phyloP scores from a whole-genome alignment of 2,113 vertebrate species.

The Hippocampus barbouri region DNA sequence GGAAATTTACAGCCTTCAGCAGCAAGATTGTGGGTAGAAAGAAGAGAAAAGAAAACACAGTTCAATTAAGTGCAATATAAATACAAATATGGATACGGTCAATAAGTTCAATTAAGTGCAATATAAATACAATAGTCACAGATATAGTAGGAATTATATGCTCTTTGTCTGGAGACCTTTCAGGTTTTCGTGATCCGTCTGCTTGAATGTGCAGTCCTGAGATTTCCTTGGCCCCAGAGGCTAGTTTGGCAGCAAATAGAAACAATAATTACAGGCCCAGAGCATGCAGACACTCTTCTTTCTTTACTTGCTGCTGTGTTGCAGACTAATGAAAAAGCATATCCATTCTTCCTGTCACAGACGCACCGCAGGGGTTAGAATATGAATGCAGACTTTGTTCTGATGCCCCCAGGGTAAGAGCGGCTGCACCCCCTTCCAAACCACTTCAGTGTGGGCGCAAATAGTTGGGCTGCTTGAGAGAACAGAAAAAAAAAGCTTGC shows the following conservation, averaged over 20 bases:
- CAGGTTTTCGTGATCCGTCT: conserved; percentile 7
- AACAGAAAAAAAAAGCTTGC: background rate
- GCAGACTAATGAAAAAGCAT: conserved; percentile 35
- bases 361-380: conserved; percentile 4
- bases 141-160: background rate
- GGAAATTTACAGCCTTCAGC: no score
- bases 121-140: no score
- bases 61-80: no score
- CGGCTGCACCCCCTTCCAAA: conserved; percentile 11
- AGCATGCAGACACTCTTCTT: conserved; percentile 31
- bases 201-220: conserved; percentile 19
- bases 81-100: no score
- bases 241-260: conserved; percentile 29
- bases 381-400: conserved; percentile 56
- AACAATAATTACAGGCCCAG: conserved; percentile 46
- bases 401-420: conserved; percentile 29
- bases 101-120: no score
- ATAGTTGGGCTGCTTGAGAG: conserved; percentile 11
- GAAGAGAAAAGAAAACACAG: no score
- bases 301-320: conserved; percentile 32
- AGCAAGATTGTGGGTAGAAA: no score
- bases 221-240: conserved; percentile 34
- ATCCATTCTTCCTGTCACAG: conserved; percentile 16
- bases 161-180: conserved; percentile 1
- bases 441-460: conserved; percentile 8